These are phyloP conservation scores for Caenorhabditis elegans DNA, from an alignment of 1,140 invertebrate genomes.

Conservation along the genomic window DNA sequence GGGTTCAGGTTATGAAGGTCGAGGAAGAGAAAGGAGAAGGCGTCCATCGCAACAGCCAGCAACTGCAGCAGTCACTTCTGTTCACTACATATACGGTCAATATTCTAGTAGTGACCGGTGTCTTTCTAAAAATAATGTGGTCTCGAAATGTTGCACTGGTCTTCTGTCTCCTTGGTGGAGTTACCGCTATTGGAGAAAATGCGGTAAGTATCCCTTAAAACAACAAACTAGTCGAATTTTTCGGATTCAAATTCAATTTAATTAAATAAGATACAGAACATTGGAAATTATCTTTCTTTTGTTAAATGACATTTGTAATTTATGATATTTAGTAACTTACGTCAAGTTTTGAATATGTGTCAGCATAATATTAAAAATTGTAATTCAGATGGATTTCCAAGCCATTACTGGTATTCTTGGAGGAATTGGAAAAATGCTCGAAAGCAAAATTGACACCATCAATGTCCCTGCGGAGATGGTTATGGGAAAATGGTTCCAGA, in stretches of 20 bases:
- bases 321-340: no score
- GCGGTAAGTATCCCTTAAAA: constrained; percentile 51
- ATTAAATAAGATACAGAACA: no score
- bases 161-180: constrained; percentile 8
- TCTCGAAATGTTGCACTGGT: constrained; percentile 24
- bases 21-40: constrained; percentile 12
- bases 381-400: constrained; percentile 65
- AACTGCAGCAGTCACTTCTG: constrained; percentile 19
- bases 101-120: background rate
- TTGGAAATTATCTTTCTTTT: no score
- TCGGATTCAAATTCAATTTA: no score
- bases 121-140: background rate
- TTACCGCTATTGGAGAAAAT: constrained; percentile 58
- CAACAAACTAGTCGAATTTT: no score
- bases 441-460: constrained; percentile 62
- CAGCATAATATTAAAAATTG: no score
- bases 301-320: no score
- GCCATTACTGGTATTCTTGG: constrained; percentile 63
- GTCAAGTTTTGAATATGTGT: no score
- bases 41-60: constrained; percentile 16
- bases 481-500: constrained; percentile 65
- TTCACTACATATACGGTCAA: constrained; percentile 23
- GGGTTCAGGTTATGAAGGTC: constrained; percentile 23
- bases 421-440: constrained; percentile 64
- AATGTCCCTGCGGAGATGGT: constrained; percentile 63